phyloP scores from a whole-genome alignment of 2,888 invertebrate genomes.

The Tanytarsus gracilentus region DNA sequence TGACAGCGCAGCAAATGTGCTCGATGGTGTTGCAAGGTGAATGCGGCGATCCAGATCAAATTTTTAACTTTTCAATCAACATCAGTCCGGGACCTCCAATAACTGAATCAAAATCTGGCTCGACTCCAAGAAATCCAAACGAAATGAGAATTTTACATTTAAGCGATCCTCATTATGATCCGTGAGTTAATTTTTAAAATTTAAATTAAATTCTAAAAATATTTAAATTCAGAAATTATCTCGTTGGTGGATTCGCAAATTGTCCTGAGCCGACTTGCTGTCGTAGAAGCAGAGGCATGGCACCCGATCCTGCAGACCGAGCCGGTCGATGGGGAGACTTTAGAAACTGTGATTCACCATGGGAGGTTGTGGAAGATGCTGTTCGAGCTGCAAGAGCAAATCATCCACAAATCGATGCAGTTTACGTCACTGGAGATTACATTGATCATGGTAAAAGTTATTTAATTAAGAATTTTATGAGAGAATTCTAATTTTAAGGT shows the following conservation, averaged over 20 bases:
- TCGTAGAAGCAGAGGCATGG: constrained; percentile 46
- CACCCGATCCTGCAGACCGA: constrained; percentile 29
- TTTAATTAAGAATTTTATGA: not conserved
- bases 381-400: constrained; percentile 52
- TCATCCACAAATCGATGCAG: constrained; percentile 53
- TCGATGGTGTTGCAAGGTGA: constrained; percentile 37
- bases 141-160: constrained; percentile 37
- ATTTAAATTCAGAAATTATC: constrained; percentile 46
- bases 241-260: constrained; percentile 45
- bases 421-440: constrained; percentile 81
- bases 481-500: constrained; percentile 34
- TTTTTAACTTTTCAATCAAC: constrained; percentile 36
- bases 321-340: constrained; percentile 47
- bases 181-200: constrained; percentile 44
- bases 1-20: constrained; percentile 45
- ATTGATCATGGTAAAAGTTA: constrained; percentile 58
- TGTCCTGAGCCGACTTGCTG: constrained; percentile 76
- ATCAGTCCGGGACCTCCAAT: constrained; percentile 32
- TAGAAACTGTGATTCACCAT: constrained; percentile 60
- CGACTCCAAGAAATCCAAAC: constrained; percentile 32
- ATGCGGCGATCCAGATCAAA: constrained; percentile 34
- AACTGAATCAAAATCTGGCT: constrained; percentile 35
- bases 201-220: constrained; percentile 50
- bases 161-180: constrained; percentile 65
- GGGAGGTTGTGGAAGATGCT: constrained; percentile 57